These are phyloP conservation scores for Drosophila arawakana DNA, from an alignment of 1,140 invertebrate species.

Conservation along the genomic window DNA sequence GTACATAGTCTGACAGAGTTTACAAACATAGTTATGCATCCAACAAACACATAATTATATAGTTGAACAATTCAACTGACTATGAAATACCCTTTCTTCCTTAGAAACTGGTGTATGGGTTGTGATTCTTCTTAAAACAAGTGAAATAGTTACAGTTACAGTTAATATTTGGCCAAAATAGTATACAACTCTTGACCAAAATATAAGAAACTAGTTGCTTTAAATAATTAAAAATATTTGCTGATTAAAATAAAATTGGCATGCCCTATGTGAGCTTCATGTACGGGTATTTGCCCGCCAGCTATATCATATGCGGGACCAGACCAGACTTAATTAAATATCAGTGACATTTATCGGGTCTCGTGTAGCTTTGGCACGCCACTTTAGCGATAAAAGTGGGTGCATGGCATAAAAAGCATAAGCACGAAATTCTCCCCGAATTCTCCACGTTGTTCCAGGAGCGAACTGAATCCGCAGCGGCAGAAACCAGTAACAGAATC, in stretches of 20 bases:
- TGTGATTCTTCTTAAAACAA: too few species aligned
- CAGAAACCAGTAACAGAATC: conserved; percentile 37
- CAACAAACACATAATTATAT: background rate
- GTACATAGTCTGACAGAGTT: conserved; percentile 14
- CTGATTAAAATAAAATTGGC: background rate
- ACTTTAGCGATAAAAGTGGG: conserved; percentile 71
- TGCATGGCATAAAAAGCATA: conserved; percentile 36
- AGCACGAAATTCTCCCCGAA: conserved; percentile 33
- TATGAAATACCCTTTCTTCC: background rate
- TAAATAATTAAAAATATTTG: too few species aligned
- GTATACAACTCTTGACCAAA: too few species aligned
- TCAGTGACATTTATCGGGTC: conserved; percentile 81
- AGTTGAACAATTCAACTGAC: background rate
- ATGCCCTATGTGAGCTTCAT: background rate
- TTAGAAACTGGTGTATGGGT: background rate
- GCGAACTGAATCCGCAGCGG: conserved; percentile 11
- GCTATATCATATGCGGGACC: conserved; percentile 33
- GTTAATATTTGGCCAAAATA: too few species aligned
- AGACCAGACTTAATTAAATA: conserved; percentile 78
- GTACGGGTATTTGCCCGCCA: conserved; percentile 17
- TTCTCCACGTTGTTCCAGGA: background rate
- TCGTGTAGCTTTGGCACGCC: conserved; percentile 78
- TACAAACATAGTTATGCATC: background rate
- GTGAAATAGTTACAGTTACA: too few species aligned
- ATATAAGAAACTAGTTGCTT: too few species aligned